Percentiles rank a stretch among this genome's conserved stretches.
These are phyloP conservation scores for Cataglyphis rosenhaueri DNA, from an alignment of 2,888 invertebrate species.

Conservation along the genomic window DNA sequence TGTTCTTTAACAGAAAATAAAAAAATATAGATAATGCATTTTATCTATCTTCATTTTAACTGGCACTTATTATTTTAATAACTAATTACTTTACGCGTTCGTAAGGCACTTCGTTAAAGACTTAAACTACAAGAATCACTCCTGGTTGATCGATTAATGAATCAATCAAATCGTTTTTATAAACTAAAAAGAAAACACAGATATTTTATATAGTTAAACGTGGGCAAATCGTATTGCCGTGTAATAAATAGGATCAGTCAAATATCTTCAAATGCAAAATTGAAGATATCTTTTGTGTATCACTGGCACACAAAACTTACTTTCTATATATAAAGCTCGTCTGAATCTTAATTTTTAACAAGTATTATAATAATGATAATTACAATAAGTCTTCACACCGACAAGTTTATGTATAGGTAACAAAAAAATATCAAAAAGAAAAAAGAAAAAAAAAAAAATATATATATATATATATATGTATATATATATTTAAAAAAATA, in stretches of 20 bases:
- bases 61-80: constrained; percentile 61
- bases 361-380: constrained; percentile 4
- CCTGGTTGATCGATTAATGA: background rate
- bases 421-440: constrained; percentile 11
- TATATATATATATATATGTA: background rate
- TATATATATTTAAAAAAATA: background rate
- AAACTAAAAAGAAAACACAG: constrained; percentile 27
- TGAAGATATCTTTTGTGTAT: constrained; percentile 5
- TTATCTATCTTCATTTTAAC: constrained; percentile 5
- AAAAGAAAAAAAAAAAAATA: background rate
- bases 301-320: constrained; percentile 20
- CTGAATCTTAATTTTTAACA: constrained; percentile 6
- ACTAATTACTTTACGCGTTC: constrained; percentile 44
- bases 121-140: constrained; percentile 2
- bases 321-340: constrained; percentile 4
- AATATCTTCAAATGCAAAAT: background rate
- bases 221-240: constrained; percentile 15
- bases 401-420: constrained; percentile 25
- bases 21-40: background rate
- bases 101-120: constrained; percentile 64
- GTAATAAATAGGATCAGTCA: constrained; percentile 63
- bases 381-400: constrained; percentile 4
- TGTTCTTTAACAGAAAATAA: background rate
- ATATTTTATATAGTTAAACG: constrained; percentile 19
- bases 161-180: constrained; percentile 18